Base-by-base conservation (phyloP, 2,113 vertebrate species). In the Ptilonorhynchus violaceus region DNA sequence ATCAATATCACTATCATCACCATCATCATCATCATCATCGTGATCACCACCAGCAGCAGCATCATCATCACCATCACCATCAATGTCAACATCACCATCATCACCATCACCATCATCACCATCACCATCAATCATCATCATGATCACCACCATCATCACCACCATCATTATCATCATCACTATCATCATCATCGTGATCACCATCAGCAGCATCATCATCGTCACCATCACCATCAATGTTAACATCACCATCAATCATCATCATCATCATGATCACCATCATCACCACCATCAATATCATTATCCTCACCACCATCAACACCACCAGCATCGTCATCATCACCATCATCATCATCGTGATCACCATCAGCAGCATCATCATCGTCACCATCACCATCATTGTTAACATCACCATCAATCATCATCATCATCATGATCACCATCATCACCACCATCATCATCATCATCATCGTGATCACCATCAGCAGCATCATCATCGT, bases 181-280 rank as follows among this genome's bases (percentile, higher is more conserved):
- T 16, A 33, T 0, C 22, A 1, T 6, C 23, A 21, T 3, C 30
- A 5, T 2, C 39, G 10, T 1, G 46, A 21, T 2, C 13, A 1
- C 4, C 74, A n/a, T 6, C 59, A 28, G 11, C 37, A 11, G 6
- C 33, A 27, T 23, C 37, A 13, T 11, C 47, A n/a, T 3, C 31
- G 11, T 31, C 24, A 25, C 1, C 58, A 21, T 2, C 13, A 2
- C 4, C 74, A 27, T 42, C 41, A 42, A 42, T 42, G 42, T n/a
- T n/a, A n/a, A n/a, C n/a, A 42, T 2, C 58, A 21, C 1, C 13
- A 2, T 4, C 74, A n/a, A n/a, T 6, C 59, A 28, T 18, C 37
- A 11, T 6, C 31, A 13, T 8, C 47, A 42, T 3, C 11, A 14
- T 2, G 46, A 21, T 2, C 13, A 2, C 4, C 31, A 6, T 11